Conservation (phyloP, 2,797 vertebrate species). For the Lepus oiostolus region DNA sequence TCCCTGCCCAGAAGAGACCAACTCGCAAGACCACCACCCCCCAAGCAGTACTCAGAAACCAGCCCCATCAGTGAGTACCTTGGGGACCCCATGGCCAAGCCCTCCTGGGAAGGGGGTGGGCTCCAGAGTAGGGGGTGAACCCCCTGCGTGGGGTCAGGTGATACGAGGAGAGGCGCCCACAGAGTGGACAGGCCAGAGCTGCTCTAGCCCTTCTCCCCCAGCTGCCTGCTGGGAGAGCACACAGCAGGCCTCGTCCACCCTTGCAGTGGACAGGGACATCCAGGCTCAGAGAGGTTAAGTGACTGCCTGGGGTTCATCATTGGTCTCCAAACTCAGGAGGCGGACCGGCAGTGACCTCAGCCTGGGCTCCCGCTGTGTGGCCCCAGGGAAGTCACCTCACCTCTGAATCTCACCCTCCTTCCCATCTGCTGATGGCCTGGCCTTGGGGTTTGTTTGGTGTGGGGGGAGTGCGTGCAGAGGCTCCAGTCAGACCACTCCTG, state of each 20-base stretch:
- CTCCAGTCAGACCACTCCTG: not conserved
- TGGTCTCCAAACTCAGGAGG: not conserved
- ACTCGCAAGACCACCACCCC: slow-evolving; percentile 87
- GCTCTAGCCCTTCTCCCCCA: not conserved
- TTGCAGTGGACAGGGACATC: not conserved
- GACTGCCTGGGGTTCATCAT: not conserved
- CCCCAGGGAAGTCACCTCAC: not conserved
- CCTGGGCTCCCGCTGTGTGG: not conserved
- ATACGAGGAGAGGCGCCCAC: not conserved
- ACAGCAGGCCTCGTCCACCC: not conserved
- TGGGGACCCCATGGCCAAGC: not conserved
- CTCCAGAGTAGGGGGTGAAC: not conserved
- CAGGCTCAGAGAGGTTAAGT: not conserved
- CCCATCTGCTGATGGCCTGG: not conserved
- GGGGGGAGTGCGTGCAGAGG: not conserved
- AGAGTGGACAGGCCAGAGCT: not conserved
- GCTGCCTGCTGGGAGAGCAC: not conserved
- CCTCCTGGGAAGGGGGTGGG: not conserved
- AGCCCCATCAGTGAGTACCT: slow-evolving; percentile 87
- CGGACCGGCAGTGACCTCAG: not conserved
- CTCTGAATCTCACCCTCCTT: not conserved
- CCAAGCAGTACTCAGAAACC: slow-evolving; percentile 85
- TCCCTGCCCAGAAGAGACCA: slow-evolving; percentile 86
- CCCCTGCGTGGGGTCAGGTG: not conserved
- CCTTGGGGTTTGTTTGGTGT: not conserved